Percentiles rank a stretch among this genome's conserved stretches.
Conservation (phyloP, 2,888 invertebrate genomes). For the Crossocerus cetratus region DNA sequence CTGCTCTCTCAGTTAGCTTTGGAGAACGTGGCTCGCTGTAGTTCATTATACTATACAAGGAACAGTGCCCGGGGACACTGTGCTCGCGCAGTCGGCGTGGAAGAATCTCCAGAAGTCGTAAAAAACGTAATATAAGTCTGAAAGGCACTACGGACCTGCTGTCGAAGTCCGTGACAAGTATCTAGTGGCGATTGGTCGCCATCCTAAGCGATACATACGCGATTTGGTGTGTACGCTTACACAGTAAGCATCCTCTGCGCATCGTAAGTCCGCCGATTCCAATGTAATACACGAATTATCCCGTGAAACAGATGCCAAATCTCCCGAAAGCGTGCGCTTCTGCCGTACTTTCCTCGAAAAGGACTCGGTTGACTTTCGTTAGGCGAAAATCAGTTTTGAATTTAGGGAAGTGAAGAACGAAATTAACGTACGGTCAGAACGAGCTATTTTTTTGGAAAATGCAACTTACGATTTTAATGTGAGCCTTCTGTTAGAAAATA, state of each 20-base stretch:
- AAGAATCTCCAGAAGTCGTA: slow-evolving; percentile 4
- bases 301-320: background rate
- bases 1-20: too few species aligned
- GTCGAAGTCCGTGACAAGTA: slow-evolving; percentile 21
- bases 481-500: background rate
- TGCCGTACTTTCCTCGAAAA: background rate
- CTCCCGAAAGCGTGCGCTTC: background rate
- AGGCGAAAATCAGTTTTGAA: too few species aligned
- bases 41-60: slow-evolving; percentile 7
- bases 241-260: slow-evolving; percentile 60
- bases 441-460: background rate
- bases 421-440: background rate
- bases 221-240: slow-evolving; percentile 56
- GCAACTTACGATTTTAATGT: background rate
- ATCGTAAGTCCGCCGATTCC: slow-evolving; percentile 23
- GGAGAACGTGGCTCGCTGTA: too few species aligned
- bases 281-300: background rate
- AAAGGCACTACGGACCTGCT: slow-evolving; percentile 5
- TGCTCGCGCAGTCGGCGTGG: background rate
- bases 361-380: too few species aligned
- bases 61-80: slow-evolving; percentile 6
- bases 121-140: slow-evolving; percentile 15
- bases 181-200: slow-evolving; percentile 11
- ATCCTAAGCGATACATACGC: slow-evolving; percentile 19
- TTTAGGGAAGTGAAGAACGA: too few species aligned